Evolutionary conservation across 2,797 vertebrate genomes (phyloP).

Genomic region (Vespertilio murinus): DNA sequence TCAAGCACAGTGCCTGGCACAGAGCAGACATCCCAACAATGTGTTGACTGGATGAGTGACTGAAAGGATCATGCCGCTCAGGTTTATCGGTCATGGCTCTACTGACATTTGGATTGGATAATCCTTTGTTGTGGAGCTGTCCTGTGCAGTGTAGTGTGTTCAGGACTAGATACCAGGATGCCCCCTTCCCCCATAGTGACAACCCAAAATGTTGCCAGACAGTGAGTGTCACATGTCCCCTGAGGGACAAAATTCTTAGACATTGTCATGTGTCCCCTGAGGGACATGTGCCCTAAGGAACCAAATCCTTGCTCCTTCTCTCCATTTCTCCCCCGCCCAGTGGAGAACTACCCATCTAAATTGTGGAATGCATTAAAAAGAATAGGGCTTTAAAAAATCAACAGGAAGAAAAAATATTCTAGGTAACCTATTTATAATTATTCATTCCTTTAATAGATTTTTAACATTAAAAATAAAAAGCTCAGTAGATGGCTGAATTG

Average conservation of each 20-base stretch:
- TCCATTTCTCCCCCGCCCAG: neutral
- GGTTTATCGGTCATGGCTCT: neutral
- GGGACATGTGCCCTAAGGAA: neutral
- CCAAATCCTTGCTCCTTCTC: neutral
- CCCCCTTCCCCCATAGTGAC: neutral
- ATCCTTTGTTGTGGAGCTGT: neutral
- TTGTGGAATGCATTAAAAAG: constrained; percentile 7
- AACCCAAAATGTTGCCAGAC: neutral
- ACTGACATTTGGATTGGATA: neutral
- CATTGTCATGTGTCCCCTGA: neutral
- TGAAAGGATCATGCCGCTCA: neutral
- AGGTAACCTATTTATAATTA: neutral
- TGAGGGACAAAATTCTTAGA: neutral
- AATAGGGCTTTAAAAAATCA: neutral
- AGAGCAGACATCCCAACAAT: neutral
- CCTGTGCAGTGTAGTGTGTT: neutral
- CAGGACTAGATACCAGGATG: too few relatives aligned
- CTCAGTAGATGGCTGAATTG: neutral
- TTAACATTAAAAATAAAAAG: neutral
- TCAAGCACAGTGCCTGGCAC: neutral
- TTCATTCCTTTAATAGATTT: neutral
- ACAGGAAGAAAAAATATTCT: neutral
- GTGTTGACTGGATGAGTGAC: neutral
- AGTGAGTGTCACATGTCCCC: neutral
- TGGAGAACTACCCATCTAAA: neutral